Evolutionary conservation across 1,140 invertebrate species (phyloP), one percentile per base, ranked within the genome.

Genomic region (Drosophila guanche): DNA sequence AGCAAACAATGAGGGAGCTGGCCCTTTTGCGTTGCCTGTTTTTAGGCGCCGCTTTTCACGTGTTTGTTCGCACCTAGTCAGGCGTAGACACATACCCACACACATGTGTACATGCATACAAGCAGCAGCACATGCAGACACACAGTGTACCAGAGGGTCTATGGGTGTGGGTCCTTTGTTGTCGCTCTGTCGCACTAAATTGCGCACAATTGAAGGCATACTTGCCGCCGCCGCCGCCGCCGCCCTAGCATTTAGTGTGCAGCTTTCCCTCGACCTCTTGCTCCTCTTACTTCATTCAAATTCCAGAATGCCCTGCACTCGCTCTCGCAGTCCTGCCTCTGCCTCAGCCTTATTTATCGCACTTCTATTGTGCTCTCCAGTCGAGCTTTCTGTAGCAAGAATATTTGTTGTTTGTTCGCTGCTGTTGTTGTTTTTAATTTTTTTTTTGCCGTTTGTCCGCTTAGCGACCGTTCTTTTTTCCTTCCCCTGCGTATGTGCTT

Each of bases 151-250:
- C 50, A n/a, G 16, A 20, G 16, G 16, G 16, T 0, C 1, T 43
- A 5, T 2, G 14, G 43, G 40, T 48, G 45, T 37, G 33, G 10
- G n/a, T n/a, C 59, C 72, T 77, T 77, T 67, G 79, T 84, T 79
- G 75, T 84, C 74, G 61, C 54, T 42, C 73, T 76, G 60, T 61
- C 70, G 78, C 76, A 88, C 84, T 88, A 88, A 88, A 83, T 83
- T 88, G 78, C 83, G 76, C 67, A 81, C 83, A 88, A 88, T 81
- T 88, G 83, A 76, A 79, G 79, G 80, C 80, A 85, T 83, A 83
- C 79, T 83, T 83, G 72, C 63, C 46, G 63, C 57, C 75, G 79
- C 50, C 73, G 74, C 78, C 83, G 72, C 63, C 46, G 63, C 57
- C 75, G 79, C 50, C 73, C 73, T 51, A 84, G 76, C 80, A 79